Evolutionary conservation across 2,888 invertebrate species (phyloP).

Genomic region (Drosophila ezoana): DNA sequence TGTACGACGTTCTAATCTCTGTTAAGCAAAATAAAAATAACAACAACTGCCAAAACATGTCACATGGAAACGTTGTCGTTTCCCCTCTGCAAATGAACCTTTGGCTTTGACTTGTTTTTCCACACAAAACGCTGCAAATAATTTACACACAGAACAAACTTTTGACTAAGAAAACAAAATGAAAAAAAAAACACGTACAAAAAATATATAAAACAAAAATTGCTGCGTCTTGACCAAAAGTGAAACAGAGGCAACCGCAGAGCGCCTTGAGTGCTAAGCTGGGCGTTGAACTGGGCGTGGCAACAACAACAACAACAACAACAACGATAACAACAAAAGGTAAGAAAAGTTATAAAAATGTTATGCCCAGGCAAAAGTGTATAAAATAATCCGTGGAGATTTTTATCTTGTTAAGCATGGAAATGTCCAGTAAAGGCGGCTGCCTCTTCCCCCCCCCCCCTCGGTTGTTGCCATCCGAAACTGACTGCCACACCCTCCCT

Average conservation of each 20-base stretch:
- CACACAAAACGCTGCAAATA: slow-evolving; percentile 69
- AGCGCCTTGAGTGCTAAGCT: slow-evolving; percentile 67
- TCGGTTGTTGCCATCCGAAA: not conserved
- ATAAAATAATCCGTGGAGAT: slow-evolving; percentile 78
- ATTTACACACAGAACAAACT: slow-evolving; percentile 76
- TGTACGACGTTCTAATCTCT: slow-evolving; percentile 75
- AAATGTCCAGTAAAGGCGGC: slow-evolving; percentile 59
- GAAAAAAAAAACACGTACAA: slow-evolving; percentile 17
- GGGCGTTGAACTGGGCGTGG: slow-evolving; percentile 63
- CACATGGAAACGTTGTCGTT: slow-evolving; percentile 53
- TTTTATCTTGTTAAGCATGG: slow-evolving; percentile 79
- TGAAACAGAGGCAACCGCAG: slow-evolving; percentile 66
- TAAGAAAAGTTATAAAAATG: slow-evolving; percentile 71
- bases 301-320: slow-evolving; percentile 8
- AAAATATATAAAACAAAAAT: slow-evolving; percentile 30
- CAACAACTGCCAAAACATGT: slow-evolving; percentile 77
- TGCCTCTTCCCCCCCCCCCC: not conserved
- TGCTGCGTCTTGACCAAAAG: slow-evolving; percentile 66
- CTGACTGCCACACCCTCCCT: not conserved
- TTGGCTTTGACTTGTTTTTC: slow-evolving; percentile 68
- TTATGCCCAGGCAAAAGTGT: slow-evolving; percentile 66
- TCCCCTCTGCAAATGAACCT: slow-evolving; percentile 46
- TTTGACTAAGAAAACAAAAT: slow-evolving; percentile 63
- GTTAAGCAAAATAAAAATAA: slow-evolving; percentile 52
- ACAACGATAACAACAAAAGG: slow-evolving; percentile 42